These are phyloP conservation scores for Philonicus albiceps DNA, from an alignment of 2,888 invertebrate genomes.

Conservation along the genomic window DNA sequence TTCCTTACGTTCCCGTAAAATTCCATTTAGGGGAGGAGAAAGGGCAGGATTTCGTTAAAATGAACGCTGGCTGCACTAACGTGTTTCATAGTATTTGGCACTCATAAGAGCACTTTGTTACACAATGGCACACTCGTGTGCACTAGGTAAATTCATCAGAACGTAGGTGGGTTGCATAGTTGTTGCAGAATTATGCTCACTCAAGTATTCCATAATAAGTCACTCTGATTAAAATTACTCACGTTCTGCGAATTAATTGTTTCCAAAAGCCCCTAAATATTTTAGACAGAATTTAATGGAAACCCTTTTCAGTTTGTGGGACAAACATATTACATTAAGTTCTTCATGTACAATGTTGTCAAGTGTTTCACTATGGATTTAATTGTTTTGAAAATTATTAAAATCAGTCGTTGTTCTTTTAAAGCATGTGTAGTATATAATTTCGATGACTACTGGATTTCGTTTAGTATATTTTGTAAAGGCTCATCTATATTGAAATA, in stretches of 20 bases:
- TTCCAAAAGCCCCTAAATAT: neutral
- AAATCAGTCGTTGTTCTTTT: neutral
- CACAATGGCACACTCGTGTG: neutral
- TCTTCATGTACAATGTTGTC: neutral
- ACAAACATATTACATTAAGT: neutral
- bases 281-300: neutral
- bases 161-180: neutral
- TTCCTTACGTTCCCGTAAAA: neutral
- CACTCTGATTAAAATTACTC: conserved; percentile 17
- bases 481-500: neutral
- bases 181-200: conserved; percentile 7
- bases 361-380: neutral
- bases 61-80: neutral
- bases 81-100: neutral
- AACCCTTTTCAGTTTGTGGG: neutral
- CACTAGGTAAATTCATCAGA: neutral
- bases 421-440: neutral
- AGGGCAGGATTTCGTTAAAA: neutral
- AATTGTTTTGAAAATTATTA: neutral
- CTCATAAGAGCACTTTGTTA: conserved; percentile 18
- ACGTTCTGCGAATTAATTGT: neutral
- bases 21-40: neutral
- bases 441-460: too few species aligned
- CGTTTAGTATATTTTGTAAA: too few species aligned
- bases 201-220: conserved; percentile 9